A percentile compares a stretch with the other conserved stretches of the same genome.
phyloP scores from a whole-genome alignment of 2,888 invertebrate species.

The Colostygia pectinataria region DNA sequence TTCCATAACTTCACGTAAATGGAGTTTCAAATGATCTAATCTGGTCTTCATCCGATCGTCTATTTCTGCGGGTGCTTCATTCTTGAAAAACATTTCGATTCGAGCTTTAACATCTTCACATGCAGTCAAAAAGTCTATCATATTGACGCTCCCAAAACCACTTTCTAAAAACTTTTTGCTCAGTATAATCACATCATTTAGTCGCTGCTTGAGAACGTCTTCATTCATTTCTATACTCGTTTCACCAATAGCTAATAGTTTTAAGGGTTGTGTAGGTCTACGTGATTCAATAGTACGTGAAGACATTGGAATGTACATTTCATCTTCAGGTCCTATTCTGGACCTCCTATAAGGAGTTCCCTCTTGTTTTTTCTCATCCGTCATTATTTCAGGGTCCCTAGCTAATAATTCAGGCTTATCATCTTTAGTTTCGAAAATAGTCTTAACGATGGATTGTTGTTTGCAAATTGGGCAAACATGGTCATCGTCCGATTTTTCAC shows the following conservation, averaged over 20 bases:
- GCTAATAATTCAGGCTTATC: neutral
- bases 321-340: neutral
- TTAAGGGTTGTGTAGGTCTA: neutral
- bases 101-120: constrained; percentile 39
- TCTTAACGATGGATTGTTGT: neutral
- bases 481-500: neutral
- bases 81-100: constrained; percentile 32
- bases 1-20: constrained; percentile 37
- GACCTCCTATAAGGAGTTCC: neutral
- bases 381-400: neutral
- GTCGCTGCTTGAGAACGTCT: constrained; percentile 33
- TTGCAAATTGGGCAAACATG: constrained; percentile 3
- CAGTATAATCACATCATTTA: constrained; percentile 37
- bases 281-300: neutral
- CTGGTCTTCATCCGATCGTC: neutral
- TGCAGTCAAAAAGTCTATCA: constrained; percentile 34
- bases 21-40: constrained; percentile 37
- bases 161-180: constrained; percentile 38
- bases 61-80: neutral
- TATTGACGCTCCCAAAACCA: constrained; percentile 33
- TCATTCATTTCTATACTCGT: constrained; percentile 24
- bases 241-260: neutral
- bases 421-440: neutral
- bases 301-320: constrained; percentile 1
- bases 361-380: neutral